A percentile compares a stretch with the other conserved stretches of the same genome.
Evolutionary conservation across 2,888 invertebrate genomes (phyloP).

Genomic region (Morinoia aosen): DNA sequence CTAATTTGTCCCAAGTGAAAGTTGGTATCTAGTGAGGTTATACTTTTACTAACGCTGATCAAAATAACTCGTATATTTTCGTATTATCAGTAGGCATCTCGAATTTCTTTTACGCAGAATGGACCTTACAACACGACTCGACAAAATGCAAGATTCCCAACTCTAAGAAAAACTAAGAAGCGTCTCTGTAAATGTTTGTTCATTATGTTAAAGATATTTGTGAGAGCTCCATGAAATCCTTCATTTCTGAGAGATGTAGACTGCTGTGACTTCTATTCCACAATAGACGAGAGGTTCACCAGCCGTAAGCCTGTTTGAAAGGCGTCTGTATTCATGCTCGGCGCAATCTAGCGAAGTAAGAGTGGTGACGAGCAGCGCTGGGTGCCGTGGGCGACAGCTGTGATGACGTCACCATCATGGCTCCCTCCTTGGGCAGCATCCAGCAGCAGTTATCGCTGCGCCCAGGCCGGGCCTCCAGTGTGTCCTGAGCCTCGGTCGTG

Average conservation of each 20-base stretch:
- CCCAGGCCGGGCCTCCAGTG: neutral
- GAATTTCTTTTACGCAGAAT: neutral
- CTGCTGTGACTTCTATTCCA: neutral
- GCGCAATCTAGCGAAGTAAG: neutral
- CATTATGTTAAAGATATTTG: too few species aligned
- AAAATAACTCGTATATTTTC: neutral
- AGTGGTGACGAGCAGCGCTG: neutral
- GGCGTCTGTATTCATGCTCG: slow-evolving; percentile 3
- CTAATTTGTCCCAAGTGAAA: neutral
- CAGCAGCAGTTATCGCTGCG: neutral
- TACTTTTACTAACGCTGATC: too few species aligned
- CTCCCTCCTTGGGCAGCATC: neutral
- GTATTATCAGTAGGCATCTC: neutral
- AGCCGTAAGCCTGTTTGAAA: neutral
- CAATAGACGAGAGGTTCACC: neutral
- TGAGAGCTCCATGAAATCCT: too few species aligned
- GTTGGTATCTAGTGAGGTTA: neutral
- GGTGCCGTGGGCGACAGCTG: slow-evolving; percentile 3
- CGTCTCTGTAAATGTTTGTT: too few species aligned
- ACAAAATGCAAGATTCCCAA: neutral
- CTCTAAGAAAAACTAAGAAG: neutral
- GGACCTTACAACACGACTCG: neutral
- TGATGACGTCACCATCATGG: neutral
- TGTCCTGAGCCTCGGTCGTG: neutral
- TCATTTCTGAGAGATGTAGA: neutral